phyloP scores from a whole-genome alignment of 2,113 vertebrate genomes.

The Kryptolebias marmoratus region DNA sequence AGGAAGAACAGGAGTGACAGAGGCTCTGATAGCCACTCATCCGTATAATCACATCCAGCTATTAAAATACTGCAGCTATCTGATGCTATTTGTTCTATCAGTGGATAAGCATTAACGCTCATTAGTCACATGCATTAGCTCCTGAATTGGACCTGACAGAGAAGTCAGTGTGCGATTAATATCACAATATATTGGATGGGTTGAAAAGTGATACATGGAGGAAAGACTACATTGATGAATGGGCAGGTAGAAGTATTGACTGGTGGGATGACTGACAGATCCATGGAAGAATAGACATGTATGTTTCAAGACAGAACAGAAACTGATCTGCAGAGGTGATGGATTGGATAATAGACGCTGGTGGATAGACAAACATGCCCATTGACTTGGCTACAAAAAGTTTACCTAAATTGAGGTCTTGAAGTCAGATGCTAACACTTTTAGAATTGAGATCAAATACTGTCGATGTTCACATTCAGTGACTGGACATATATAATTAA shows the following conservation, averaged over 20 bases:
- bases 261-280: constrained; percentile 13
- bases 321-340: constrained; percentile 17
- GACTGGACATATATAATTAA: no score
- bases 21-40: constrained; percentile 55
- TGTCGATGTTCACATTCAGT: no score
- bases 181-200: neutral
- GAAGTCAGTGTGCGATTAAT: constrained; percentile 46
- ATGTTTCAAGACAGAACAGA: neutral
- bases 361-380: constrained; percentile 3
- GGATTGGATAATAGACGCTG: constrained; percentile 8
- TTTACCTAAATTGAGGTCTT: neutral
- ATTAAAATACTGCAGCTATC: constrained; percentile 64
- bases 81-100: constrained; percentile 72
- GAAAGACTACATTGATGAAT: constrained; percentile 22
- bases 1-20: constrained; percentile 46
- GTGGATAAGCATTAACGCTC: constrained; percentile 69
- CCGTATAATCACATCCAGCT: constrained; percentile 65
- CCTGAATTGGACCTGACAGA: constrained; percentile 60
- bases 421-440: neutral
- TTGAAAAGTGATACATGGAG: constrained; percentile 9
- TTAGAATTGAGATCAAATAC: neutral
- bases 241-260: constrained; percentile 19
- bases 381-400: neutral
- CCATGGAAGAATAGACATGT: neutral
- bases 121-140: constrained; percentile 73